Evolutionary conservation across 92 coral and sea anemone genomes (phyloP), one percentile per base, ranked within the genome.

Genomic region (Zoanthus solanderi): DNA sequence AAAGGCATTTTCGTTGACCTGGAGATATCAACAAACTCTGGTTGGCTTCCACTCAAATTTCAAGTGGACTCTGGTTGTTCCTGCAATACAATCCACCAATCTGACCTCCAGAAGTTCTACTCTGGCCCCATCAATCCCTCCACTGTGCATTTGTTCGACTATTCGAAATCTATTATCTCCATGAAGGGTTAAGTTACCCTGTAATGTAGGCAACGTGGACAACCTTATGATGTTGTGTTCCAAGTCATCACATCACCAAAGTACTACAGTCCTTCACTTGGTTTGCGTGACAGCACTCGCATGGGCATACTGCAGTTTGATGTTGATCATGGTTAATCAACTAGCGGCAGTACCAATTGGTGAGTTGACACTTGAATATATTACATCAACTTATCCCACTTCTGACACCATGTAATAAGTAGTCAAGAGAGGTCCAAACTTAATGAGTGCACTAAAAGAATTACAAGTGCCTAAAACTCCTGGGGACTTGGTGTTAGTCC

Each of bases 1-100:
- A 92, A 83, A 79, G 93, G 89, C 73, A 88, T 91, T 83, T 91
- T 83, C 84, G 91, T 91, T 7, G 72, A 92, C 84, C 90, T 92
- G 9, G 90, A 86, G 73, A 76, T 92, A 15, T 73, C 78, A 4
- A 67, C 87, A 76, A 50, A 71, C 75, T 14, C 85, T 5, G 29
- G 87, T 15, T 7, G 52, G 63, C 84, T 72, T 8, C 78, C 75
- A 6, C 30, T 91, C 87, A 79, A 77, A 44, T 84, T 92, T 30
- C 90, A 90, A 56, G 88, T 87, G 60, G 87, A 83, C 72, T 88
- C 92, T 28, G 91, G 89, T 30, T 90, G 91, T 60, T 90, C 23
- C 23, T 23, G 23, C 23, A 23, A 23, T 23, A 23, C 23, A 23
- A 23, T 23, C 23, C 23, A 23, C 90, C 76, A 90, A 90, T 77